phyloP scores from a whole-genome alignment of 1,140 invertebrate genomes.

The Aphelinus certus region DNA sequence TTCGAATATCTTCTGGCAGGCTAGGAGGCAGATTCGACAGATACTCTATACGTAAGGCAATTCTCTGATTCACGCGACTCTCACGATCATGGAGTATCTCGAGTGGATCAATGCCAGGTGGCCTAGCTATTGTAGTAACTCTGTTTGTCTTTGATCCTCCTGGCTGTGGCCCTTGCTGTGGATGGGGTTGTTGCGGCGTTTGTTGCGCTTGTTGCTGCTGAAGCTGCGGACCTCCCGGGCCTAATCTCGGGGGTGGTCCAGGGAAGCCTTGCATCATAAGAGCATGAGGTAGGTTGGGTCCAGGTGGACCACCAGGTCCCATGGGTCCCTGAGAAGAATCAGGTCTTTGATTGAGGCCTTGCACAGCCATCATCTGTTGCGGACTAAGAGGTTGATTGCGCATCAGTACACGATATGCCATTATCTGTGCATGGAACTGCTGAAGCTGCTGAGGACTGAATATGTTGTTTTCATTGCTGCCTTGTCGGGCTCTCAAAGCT shows the following conservation, averaged over 20 bases:
- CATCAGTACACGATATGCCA: conserved; percentile 90
- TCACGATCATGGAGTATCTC: conserved; percentile 93
- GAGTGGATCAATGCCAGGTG: conserved; percentile 92
- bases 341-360: conserved; percentile 64
- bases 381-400: conserved; percentile 90
- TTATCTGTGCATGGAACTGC: conserved; percentile 91
- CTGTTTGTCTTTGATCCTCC: conserved; percentile 77
- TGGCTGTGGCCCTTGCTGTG: conserved; percentile 69
- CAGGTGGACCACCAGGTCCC: conserved; percentile 49
- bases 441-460: conserved; percentile 80
- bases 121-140: conserved; percentile 90
- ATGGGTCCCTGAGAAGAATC: conserved; percentile 58
- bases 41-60: conserved; percentile 84
- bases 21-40: conserved; percentile 84
- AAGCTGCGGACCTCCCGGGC: conserved; percentile 46
- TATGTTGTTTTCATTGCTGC: conserved; percentile 65
- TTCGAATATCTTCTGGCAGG: conserved; percentile 89
- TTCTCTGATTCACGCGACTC: conserved; percentile 85
- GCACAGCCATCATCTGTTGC: conserved; percentile 77
- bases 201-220: conserved; percentile 68
- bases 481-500: conserved; percentile 80
- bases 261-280: conserved; percentile 13
- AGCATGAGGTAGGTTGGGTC: conserved; percentile 22
- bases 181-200: conserved; percentile 57
- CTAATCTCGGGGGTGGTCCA: conserved; percentile 3